Base-by-base conservation (phyloP, 1,140 invertebrate species). In the Ceratoteleas bidentatus region DNA sequence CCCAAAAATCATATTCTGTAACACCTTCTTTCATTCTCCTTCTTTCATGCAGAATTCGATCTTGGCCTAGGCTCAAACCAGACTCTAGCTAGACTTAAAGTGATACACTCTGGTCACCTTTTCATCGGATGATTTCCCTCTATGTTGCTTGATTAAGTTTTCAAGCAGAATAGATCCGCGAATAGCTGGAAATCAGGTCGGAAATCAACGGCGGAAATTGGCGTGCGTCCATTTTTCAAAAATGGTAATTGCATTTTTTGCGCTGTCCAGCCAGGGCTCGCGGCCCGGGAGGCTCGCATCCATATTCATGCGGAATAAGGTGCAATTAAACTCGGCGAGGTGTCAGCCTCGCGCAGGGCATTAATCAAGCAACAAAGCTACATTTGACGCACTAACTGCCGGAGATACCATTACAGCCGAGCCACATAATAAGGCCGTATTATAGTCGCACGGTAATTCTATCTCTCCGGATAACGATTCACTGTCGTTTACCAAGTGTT, bases 291-390 rank as follows among this genome's bases (percentile, higher is more conserved):
- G 88, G 88, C 87, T 89, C 61, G 82, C 89, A 91, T 91, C 87
- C 90, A 91, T 91, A 91, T 91, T 91, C 90, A 91, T 91, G 88
- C 83, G 69, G 89, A 90, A 90, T 90, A 90, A 90, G 90, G 89
- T 89, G 89, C 90, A 91, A 91, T 91, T 91, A 91, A 91, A 91
- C 85, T 88, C 81, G 72, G 87, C 85, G 87, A 91, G 89, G 90
- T 91, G 90, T 91, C 90, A 90, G 89, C 85, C 73, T 86, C 88
- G 84, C 79, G 82, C 82, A 84, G 86, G 85, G 87, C 90, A 91
- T 91, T 91, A 91, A 90, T 90, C 90, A 91, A 86, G 76, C 85
- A 87, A 89, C 89, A 89, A 90, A 90, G 89, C 88, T 85, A 89
- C 87, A 88, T 89, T 89, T 88, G 88, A 89, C 86, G 88, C 85